These are phyloP conservation scores for Leptoteleia sp. DNA, from an alignment of 1,140 invertebrate species.

Conservation along the genomic window DNA sequence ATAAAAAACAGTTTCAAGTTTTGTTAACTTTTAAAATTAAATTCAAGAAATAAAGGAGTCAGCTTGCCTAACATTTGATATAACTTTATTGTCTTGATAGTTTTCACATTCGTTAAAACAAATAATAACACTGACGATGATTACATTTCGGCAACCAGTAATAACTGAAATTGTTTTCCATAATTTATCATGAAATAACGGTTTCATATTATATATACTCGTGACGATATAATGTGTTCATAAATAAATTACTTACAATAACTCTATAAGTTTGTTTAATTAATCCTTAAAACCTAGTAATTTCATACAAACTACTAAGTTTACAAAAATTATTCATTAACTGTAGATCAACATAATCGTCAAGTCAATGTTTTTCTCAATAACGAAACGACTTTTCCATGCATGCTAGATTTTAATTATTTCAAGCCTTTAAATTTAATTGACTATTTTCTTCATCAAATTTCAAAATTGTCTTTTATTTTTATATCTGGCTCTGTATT, in stretches of 20 bases:
- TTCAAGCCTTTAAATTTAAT: conserved; percentile 62
- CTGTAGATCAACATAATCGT: conserved; percentile 18
- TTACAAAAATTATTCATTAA: conserved; percentile 56
- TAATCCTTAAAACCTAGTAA: conserved; percentile 43
- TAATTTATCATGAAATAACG: conserved; percentile 48
- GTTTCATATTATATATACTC: conserved; percentile 35
- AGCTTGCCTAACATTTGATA: conserved; percentile 75
- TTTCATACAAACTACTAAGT: conserved; percentile 58
- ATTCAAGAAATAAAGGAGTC: conserved; percentile 20
- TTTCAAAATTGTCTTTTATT: conserved; percentile 4
- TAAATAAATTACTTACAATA: conserved; percentile 68
- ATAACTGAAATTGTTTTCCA: conserved; percentile 33
- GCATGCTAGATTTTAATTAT: conserved; percentile 8
- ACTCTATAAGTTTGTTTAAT: conserved; percentile 33
- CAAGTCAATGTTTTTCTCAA: background rate
- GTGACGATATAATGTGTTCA: conserved; percentile 47
- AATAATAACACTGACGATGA: conserved; percentile 55
- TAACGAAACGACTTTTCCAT: conserved; percentile 1
- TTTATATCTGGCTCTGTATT: conserved; percentile 3
- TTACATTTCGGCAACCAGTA: conserved; percentile 46
- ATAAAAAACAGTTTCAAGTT: too few relatives aligned
- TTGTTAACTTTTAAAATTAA: too few relatives aligned
- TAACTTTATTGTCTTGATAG: conserved; percentile 77
- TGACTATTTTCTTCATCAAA: conserved; percentile 56
- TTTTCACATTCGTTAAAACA: conserved; percentile 65